Evolutionary conservation across 1,140 invertebrate species (phyloP).

Genomic region (Hetaerina americana): DNA sequence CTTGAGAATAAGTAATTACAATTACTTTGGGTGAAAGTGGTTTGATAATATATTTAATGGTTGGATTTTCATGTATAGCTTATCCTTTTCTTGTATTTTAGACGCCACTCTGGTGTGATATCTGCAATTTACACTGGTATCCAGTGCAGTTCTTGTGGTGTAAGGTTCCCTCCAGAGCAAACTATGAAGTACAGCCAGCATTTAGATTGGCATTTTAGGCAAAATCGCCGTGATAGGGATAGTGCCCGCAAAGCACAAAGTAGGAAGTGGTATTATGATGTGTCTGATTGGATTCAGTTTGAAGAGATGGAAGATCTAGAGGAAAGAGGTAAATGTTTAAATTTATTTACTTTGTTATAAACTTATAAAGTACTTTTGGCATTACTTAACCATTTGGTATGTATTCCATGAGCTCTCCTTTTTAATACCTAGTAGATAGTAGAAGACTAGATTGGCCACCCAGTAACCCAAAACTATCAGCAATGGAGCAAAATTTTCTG

Average conservation of each 20-base stretch:
- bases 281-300: slow-evolving; percentile 86
- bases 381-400: no score
- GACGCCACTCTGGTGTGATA: slow-evolving; percentile 52
- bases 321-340: slow-evolving; percentile 53
- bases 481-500: no score
- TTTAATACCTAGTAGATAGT: background rate
- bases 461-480: no score
- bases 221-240: slow-evolving; percentile 78
- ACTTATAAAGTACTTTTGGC: background rate
- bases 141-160: slow-evolving; percentile 89
- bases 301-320: slow-evolving; percentile 89
- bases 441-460: background rate
- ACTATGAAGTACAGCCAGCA: slow-evolving; percentile 83
- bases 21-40: no score
- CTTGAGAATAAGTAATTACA: no score
- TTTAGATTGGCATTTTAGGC: slow-evolving; percentile 93
- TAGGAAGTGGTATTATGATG: slow-evolving; percentile 77
- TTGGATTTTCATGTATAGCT: no score
- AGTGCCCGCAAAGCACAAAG: slow-evolving; percentile 68
- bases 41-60: no score
- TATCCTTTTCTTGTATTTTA: slow-evolving; percentile 22
- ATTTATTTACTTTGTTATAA: background rate
- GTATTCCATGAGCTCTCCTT: background rate
- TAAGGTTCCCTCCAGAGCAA: slow-evolving; percentile 74
- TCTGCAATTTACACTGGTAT: slow-evolving; percentile 66